Conservation (phyloP, 2,113 vertebrate species). For the Catagonus wagneri region DNA sequence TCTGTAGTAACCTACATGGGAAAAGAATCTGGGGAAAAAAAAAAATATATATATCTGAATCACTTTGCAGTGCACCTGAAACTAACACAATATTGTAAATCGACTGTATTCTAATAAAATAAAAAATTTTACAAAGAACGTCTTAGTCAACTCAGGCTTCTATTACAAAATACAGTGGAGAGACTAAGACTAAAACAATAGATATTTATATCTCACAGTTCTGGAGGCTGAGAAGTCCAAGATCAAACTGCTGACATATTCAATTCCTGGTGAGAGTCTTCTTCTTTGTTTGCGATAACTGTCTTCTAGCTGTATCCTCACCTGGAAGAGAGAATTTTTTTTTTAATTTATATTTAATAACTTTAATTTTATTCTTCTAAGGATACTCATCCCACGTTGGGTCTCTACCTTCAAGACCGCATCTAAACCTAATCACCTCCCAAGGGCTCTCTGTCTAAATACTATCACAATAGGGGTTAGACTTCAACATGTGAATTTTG, state of each 20-base stretch:
- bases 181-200: background rate
- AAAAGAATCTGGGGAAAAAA: too few species aligned
- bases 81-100: too few species aligned
- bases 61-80: too few species aligned
- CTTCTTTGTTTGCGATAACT: background rate
- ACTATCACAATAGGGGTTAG: background rate
- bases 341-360: too few species aligned
- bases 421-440: background rate
- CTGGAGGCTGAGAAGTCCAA: background rate
- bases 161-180: background rate
- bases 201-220: background rate
- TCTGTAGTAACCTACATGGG: too few species aligned
- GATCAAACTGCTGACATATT: background rate
- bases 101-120: too few species aligned
- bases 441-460: background rate
- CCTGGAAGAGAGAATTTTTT: background rate
- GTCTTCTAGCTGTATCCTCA: background rate
- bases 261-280: background rate
- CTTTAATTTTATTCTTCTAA: background rate
- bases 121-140: too few species aligned
- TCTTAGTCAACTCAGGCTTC: background rate
- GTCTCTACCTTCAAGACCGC: background rate
- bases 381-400: background rate
- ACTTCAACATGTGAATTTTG: background rate
- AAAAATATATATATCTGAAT: too few species aligned